Base-by-base conservation (phyloP, 2,888 invertebrate species). In the Acleris laterana region DNA sequence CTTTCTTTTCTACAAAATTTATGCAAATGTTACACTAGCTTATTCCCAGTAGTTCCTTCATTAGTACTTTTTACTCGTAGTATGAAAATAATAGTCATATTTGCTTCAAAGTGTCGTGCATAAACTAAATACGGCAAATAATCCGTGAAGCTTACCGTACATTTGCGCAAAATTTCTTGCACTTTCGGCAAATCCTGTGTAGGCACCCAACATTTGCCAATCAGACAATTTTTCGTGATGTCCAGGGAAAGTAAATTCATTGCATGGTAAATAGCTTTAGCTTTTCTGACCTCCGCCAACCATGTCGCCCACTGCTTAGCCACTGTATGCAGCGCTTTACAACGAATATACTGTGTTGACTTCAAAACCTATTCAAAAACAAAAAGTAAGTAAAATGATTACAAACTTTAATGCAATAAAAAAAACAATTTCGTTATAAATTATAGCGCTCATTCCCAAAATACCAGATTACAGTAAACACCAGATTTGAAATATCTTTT, bases 221-320 rank as follows among this genome's bases (percentile, higher is more conserved):
- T 96, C 51, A 97, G 93, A 82, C 96, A 96, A 80, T 96, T 96
- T 79, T 95, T 96, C 0, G 96, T 96, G 42, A 97, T 96, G 76
- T 97, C 97, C 81, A 96, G 91, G 76, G 95, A 96, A 84, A 97
- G 97, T 75, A 96, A 89, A 85, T 98, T 98, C 89, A 98, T 93
- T 0, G 96, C 96, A 79, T 97, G 96, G 83, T 97, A 98, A 77
- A 98, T 96, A 3, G 97, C 97, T 83, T 97, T 98, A 83, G 97
- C 96, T 84, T 98, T 98, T 60, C 95, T 94, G n/a, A 97, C 96
- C 94, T 96, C 96, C 19, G 96, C 94, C 78, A 94, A 94, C 97
- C 97, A 98, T 65, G 94, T 94, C 60, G 95, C 95, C 77, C 97
- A 94, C 79, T 97, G 96, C 77, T 95, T 96, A 7, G 97, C 96